Evolutionary conservation across 2,113 vertebrate genomes (phyloP).

Genomic region (Lontra canadensis): DNA sequence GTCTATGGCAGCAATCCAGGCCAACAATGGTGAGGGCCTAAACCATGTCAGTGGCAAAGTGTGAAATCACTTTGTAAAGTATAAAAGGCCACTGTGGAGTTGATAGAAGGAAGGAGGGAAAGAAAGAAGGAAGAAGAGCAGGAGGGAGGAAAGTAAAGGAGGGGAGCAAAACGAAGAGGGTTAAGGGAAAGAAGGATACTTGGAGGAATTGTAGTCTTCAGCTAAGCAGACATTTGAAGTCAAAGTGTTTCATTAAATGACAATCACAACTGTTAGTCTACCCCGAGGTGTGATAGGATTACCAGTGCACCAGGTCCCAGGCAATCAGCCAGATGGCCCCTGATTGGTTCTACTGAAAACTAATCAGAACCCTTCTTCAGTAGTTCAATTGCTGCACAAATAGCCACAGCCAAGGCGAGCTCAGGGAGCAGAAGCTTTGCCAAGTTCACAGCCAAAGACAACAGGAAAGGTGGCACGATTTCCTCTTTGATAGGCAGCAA

Average conservation of each 20-base stretch:
- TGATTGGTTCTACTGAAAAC: conserved; percentile 62
- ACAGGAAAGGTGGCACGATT: not conserved
- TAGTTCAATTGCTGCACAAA: conserved; percentile 19
- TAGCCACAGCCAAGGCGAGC: conserved; percentile 40
- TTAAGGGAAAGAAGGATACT: not conserved
- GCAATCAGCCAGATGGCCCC: conserved; percentile 43
- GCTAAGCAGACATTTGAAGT: conserved; percentile 59
- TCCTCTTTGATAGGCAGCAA: not conserved
- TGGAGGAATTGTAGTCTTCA: not conserved
- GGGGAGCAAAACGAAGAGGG: not conserved
- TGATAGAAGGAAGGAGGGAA: not conserved
- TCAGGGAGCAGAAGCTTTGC: not conserved
- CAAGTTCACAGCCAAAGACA: not conserved
- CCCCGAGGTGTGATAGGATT: conserved; percentile 50
- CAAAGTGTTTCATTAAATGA: conserved; percentile 49
- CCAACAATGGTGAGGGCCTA: not conserved
- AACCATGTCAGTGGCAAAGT: not conserved
- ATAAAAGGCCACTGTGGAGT: not conserved
- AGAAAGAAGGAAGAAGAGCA: not conserved
- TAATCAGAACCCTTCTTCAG: conserved; percentile 62
- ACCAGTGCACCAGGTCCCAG: not conserved
- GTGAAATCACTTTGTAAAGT: not conserved
- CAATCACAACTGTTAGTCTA: conserved; percentile 48
- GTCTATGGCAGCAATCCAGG: not conserved
- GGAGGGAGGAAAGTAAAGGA: not conserved